Evolutionary conservation across 92 coral and sea anemone species (phyloP).

Genomic region (Zoanthus solanderi): DNA sequence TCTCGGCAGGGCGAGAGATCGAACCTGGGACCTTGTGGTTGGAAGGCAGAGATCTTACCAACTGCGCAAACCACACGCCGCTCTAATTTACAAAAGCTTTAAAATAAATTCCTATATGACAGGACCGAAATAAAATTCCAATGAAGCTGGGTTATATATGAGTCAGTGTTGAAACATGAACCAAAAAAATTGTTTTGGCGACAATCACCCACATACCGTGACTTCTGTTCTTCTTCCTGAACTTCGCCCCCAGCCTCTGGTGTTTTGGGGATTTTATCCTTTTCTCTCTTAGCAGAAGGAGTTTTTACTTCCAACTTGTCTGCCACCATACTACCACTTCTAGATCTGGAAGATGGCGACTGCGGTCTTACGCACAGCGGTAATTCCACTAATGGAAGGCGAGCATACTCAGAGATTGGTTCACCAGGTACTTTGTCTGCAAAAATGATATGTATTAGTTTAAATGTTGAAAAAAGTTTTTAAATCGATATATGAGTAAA

Average conservation of each 20-base stretch:
- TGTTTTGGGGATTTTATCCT: constrained; percentile 80
- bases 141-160: too few species aligned
- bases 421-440: constrained; percentile 79
- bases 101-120: too few species aligned
- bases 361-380: constrained; percentile 89
- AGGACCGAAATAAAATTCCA: too few species aligned
- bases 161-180: too few species aligned
- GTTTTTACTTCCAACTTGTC: constrained; percentile 80
- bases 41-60: too few species aligned
- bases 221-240: constrained; percentile 86
- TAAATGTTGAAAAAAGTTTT: too few species aligned
- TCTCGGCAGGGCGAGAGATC: too few species aligned
- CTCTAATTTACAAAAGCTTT: too few species aligned
- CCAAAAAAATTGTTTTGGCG: too few species aligned
- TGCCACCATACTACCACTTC: constrained; percentile 70
- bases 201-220: constrained; percentile 59
- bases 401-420: constrained; percentile 73
- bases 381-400: constrained; percentile 93
- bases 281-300: constrained; percentile 78
- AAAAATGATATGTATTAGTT: background rate
- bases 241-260: constrained; percentile 80
- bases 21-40: too few species aligned
- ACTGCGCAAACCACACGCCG: too few species aligned
- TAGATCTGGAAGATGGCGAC: constrained; percentile 83
- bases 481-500: too few species aligned